Base-by-base conservation (phyloP, 2,888 invertebrate species). In the Hirtodrosophila trivittata region DNA sequence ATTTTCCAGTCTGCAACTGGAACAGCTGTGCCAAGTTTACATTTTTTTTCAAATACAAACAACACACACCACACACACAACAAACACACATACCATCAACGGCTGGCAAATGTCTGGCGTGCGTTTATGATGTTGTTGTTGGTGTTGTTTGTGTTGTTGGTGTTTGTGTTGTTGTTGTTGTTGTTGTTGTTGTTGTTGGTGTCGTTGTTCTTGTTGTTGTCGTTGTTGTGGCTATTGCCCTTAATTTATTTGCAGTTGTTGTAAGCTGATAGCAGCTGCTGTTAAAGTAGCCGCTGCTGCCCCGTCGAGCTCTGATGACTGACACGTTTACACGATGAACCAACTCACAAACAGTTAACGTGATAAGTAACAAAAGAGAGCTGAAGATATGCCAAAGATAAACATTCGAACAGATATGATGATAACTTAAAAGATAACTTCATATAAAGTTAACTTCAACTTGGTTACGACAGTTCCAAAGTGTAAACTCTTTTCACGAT, bases 21-120 rank as follows among this genome's bases (percentile, higher is more conserved):
- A 71, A 63, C 77, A 75, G 75, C 77, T 75, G 75, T 52, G 62
- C 26, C 46, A 50, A 58, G 43, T 52, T 49, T 49, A 47, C n/a
- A 30, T 35, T 18, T 38, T 60, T 59, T 60, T 45, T 49, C 13
- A 51, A 45, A 51, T 38, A 8, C 43, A 51, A 41, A 42, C 41
- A 10, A 39, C 10, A 38, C 41, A 49, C 21, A 37, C 30, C 9
- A 45, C 9, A 38, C 9, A 37, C 6, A 43, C 10, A 45, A 37
- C 1, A 35, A 1, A 42, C 42, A 42, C 13, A 45, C 10, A 13
- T 7, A 28, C 26, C 18, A 30, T n/a, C 26, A 18, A 9, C 18
- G 37, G 32, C 57, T 63, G 54, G 63, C 57, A 35, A 39, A 30
- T 62, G 62, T 62, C 55, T 50, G 49, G 49, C 57, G 43, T 35